Conservation (phyloP, 2,888 invertebrate genomes). For the Lithophane semibrunnea region DNA sequence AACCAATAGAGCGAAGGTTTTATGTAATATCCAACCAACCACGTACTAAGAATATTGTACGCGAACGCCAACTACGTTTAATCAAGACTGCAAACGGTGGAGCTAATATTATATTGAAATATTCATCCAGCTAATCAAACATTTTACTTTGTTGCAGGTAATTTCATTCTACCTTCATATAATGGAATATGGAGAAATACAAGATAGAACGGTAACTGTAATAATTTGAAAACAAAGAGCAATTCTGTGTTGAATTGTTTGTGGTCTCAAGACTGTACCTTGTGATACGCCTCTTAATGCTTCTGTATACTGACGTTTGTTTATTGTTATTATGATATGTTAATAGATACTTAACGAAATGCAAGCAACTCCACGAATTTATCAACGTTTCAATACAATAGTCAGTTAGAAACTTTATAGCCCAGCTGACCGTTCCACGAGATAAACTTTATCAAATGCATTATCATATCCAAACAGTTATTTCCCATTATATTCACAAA, state of each 20-base stretch:
- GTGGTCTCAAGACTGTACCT: constrained; percentile 40
- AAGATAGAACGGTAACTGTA: constrained; percentile 33
- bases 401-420: constrained; percentile 53
- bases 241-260: constrained; percentile 39
- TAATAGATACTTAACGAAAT: constrained; percentile 47
- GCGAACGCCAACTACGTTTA: constrained; percentile 31
- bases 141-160: constrained; percentile 64
- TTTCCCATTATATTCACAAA: constrained; percentile 55
- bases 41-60: constrained; percentile 14
- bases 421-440: constrained; percentile 46
- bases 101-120: constrained; percentile 28
- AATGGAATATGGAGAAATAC: constrained; percentile 28
- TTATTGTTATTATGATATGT: constrained; percentile 54
- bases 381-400: constrained; percentile 52
- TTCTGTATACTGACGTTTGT: constrained; percentile 31
- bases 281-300: constrained; percentile 43
- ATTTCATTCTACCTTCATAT: constrained; percentile 31
- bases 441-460: constrained; percentile 64
- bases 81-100: constrained; percentile 34
- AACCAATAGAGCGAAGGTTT: background rate
- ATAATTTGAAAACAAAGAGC: constrained; percentile 49
- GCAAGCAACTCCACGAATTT: constrained; percentile 36
- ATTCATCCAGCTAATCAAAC: constrained; percentile 42
- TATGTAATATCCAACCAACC: background rate
- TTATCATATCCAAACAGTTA: constrained; percentile 63